Percentiles rank a stretch among this genome's conserved stretches.
Conservation (phyloP, 1,140 invertebrate species). For the Drosophila pallidifrons region DNA sequence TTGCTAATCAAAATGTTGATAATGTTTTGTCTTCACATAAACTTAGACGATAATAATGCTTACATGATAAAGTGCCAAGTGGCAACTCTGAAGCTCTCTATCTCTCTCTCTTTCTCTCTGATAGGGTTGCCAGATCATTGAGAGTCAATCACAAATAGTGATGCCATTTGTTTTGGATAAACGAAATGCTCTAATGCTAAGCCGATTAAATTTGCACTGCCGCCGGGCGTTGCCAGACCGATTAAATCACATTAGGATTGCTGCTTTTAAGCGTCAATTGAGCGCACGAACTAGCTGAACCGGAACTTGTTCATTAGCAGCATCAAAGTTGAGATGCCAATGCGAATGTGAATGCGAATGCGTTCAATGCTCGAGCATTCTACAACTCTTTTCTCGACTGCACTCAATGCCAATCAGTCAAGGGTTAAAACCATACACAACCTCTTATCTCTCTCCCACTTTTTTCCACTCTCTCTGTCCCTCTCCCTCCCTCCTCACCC, state of each 20-base stretch:
- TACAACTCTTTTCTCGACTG: constrained; percentile 5
- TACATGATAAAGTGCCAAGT: no score
- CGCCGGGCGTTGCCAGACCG: not conserved
- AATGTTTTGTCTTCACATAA: no score
- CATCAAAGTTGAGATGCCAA: constrained; percentile 14
- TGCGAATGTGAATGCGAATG: not conserved
- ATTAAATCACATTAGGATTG: not conserved
- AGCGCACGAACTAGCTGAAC: constrained; percentile 1
- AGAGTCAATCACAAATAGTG: no score
- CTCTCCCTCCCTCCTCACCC: not conserved
- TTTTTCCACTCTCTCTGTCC: not conserved
- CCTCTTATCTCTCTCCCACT: not conserved
- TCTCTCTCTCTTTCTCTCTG: no score
- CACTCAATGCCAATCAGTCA: constrained; percentile 41
- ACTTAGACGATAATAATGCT: no score
- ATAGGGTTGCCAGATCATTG: no score
- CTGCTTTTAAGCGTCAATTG: constrained; percentile 3
- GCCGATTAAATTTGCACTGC: no score
- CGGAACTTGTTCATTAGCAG: constrained; percentile 37
- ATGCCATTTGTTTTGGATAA: no score
- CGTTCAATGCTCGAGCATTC: not conserved
- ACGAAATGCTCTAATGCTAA: no score
- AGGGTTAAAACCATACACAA: constrained; percentile 38
- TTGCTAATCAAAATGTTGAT: no score
- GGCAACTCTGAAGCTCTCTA: no score